Evolutionary conservation across 2,888 invertebrate genomes (phyloP), one percentile per base, ranked within the genome.

Genomic region (Mythimna ferrago): DNA sequence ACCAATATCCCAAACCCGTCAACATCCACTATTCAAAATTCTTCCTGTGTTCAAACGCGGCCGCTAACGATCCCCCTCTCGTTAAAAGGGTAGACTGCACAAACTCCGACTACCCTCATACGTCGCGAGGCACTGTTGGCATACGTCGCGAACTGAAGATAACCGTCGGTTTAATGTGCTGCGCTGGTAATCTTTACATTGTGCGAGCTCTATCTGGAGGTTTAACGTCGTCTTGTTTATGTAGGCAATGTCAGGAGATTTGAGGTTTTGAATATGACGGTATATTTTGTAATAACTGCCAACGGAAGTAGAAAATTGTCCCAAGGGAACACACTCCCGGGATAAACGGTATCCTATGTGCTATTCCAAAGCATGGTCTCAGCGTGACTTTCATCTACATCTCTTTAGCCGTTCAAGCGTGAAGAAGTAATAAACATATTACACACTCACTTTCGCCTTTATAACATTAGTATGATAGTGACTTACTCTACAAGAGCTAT

Each of bases 141-240:
- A 67, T 83, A 79, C 66, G 79, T 73, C 85, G 76, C 79, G 44
- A 76, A 72, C 74, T 70, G 75, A 61, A 83, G 79, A 84, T 85
- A 84, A 79, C 85, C 71, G 71, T 51, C 66, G 71, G 73, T 78
- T 75, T 85, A 83, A 83, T 80, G 83, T 70, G 72, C 64, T 73
- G 73, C 68, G 68, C 64, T 72, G 66, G 69, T 84, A 84, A 82
- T 81, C 81, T 81, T 75, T 68, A 72, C 85, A 81, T 78, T 82
- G 73, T 83, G 81, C 56, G 69, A 67, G 70, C 54, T 73, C 57
- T 85, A 79, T 85, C 76, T 79, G 54, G 14, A 67, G 72, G 48
- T 74, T 71, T 77, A 66, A 68, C 64, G 65, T 70, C 41, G 72
- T 58, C 65, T 75, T 83, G 77, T 81, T 75, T 79, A 81, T 69